A percentile compares a stretch with the other conserved stretches of the same genome.
phyloP scores from a whole-genome alignment of 2,888 invertebrate genomes.

The Nasonia oneida region DNA sequence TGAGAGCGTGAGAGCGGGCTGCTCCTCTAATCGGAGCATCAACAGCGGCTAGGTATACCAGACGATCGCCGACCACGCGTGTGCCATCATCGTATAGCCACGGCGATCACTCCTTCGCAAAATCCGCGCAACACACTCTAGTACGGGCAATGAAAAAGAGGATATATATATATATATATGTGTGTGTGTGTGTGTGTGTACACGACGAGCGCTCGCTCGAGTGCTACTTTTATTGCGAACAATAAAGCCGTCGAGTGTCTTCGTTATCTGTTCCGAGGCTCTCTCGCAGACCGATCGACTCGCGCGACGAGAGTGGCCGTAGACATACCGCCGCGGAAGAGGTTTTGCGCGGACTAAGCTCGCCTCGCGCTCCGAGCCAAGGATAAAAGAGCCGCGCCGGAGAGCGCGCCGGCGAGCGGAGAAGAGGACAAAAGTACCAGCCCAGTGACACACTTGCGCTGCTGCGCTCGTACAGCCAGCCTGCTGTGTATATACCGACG shows the following conservation, averaged over 20 bases:
- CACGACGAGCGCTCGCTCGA: neutral
- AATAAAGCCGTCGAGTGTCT: neutral
- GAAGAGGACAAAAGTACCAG: slow-evolving; percentile 46
- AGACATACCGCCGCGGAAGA: slow-evolving; percentile 35
- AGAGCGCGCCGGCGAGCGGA: neutral
- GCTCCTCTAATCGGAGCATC: slow-evolving; percentile 11
- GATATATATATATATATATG: neutral
- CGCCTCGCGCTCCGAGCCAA: slow-evolving; percentile 7
- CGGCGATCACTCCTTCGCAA: neutral
- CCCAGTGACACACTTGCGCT: slow-evolving; percentile 47
- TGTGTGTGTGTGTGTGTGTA: neutral
- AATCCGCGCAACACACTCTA: neutral
- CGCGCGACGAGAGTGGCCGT: neutral
- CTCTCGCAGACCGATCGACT: neutral
- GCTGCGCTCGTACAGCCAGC: neutral
- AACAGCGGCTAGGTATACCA: neutral
- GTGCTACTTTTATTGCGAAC: neutral
- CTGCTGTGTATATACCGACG: neutral
- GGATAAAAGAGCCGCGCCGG: slow-evolving; percentile 41
- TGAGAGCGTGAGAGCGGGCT: neutral
- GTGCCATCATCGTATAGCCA: too few species aligned
- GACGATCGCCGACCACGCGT: neutral
- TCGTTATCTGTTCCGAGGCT: neutral
- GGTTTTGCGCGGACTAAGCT: slow-evolving; percentile 48
- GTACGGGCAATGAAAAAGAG: neutral